Base-by-base conservation (phyloP, 2,888 invertebrate species). In the Lysandra coridon region DNA sequence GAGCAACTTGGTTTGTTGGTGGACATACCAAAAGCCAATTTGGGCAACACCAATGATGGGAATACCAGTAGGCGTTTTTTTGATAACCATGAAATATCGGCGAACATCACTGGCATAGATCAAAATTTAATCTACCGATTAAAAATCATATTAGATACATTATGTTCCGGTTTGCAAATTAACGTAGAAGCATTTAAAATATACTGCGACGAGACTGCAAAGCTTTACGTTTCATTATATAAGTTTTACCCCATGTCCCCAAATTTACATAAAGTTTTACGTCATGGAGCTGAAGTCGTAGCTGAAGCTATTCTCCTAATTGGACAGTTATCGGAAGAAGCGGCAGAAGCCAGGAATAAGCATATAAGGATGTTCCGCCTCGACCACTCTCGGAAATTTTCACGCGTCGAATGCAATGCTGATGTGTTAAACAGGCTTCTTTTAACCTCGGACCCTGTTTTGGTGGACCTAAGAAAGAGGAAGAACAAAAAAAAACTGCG, bases 1-100 rank as follows among this genome's bases (percentile, higher is more conserved):
- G 44, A 81, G 33, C 64, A 85, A 82, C 81, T 83, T 73, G 84
- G 85, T 14, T 75, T 85, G 14, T 10, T 83, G 30, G 80, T 85
- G 1, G 83, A 84, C 60, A 80, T 86, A 37, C 86, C 85, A 30
- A 86, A 85, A 80, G 80, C 82, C n/a, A 83, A 83, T 12, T 84
- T 83, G 80, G 85, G 85, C 7, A 85, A 84, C 78, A 83, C 83
- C 0, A 87, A 86, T 83, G 85, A 85, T 80, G 85, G 85, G 0
- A 87, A 86, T 79, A 87, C 85, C 17, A 80, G 83, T 7, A 79
- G 84, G 73, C 79, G 84, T 73, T 85, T 85, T 82, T 85, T 86
- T 62, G 75, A 75, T 12, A 79, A 84, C n/a, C 78, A 78, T 64
- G 81, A 83, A 69, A 75, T 23, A 81, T 73, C 84, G 75, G 73